Base-by-base conservation (phyloP, 2,888 invertebrate species). In the Serrognathus titanus region DNA sequence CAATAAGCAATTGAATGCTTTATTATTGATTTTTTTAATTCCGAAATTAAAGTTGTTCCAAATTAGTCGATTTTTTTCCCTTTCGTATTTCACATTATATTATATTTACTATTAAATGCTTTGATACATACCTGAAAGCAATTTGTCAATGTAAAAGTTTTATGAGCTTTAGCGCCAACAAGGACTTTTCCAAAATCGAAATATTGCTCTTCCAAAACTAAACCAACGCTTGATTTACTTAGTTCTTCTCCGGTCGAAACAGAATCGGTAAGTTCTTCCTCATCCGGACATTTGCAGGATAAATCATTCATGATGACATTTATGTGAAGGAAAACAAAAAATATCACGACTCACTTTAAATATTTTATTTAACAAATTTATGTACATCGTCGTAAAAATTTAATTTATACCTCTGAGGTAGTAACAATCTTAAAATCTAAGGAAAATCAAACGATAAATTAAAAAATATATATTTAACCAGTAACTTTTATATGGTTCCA, bases 101-200 rank as follows among this genome's bases (percentile, higher is more conserved):
- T n/a, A n/a, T n/a, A n/a, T n/a, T n/a, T n/a, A n/a, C n/a, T n/a
- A n/a, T n/a, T n/a, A n/a, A n/a, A n/a, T n/a, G 16, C 16, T 16
- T 16, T 16, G 11, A 11, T 36, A 55, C 36, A 52, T 60, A 62
- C 62, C 47, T 50, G 35, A 7, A 43, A 47, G 0, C 51, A 53
- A 52, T 62, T 62, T 52, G 50, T 20, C 4, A 60, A 53, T 46
- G 36, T 50, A 36, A 60, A 58, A 9, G 40, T 41, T 46, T 48
- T 55, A 11, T 37, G 51, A 9, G 49, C 50, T 6, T 49, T 57
- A 36, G 49, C 57, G n/a, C 60, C 62, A 7, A 58, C 54, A 0
- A 41, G 16, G 1, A 57, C 57, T n/a, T 56, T 43, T 52, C 58
- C 62, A 40, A 62, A 62, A 43, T 52, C 36, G 39, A 12, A 50